phyloP scores from a whole-genome alignment of 2,797 vertebrate species.

The Phataginus tetradactyla region DNA sequence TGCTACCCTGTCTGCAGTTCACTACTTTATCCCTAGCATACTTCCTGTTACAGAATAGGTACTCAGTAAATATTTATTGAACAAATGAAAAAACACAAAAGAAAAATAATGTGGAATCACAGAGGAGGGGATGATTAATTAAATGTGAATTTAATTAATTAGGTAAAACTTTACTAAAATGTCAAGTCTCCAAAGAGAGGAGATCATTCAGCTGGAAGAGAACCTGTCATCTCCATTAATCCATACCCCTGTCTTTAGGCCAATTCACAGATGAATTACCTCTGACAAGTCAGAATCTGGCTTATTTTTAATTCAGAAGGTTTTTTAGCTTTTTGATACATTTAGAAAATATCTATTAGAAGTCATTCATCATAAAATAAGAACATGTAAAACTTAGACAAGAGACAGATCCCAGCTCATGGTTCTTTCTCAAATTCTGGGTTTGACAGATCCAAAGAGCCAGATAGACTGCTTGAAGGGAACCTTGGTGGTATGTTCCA shows the following conservation, averaged over 20 bases:
- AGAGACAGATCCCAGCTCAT: neutral
- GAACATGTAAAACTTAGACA: neutral
- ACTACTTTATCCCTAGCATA: neutral
- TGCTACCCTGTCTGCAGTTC: neutral
- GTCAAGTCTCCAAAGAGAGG: constrained; percentile 56
- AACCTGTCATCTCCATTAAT: constrained; percentile 15
- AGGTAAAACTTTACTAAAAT: constrained; percentile 60
- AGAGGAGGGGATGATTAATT: constrained; percentile 60
- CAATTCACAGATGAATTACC: constrained; percentile 55
- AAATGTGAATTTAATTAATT: constrained; percentile 47
- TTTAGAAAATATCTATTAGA: constrained; percentile 43
- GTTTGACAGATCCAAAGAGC: neutral
- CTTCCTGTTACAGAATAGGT: neutral
- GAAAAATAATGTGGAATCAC: constrained; percentile 32
- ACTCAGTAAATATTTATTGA: constrained; percentile 36
- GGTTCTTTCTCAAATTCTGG: neutral
- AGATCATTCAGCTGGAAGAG: constrained; percentile 31
- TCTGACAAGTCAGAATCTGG: constrained; percentile 57
- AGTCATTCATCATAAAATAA: constrained; percentile 21
- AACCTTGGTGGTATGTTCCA: neutral
- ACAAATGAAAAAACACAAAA: constrained; percentile 38
- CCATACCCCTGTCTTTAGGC: constrained; percentile 40
- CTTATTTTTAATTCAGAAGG: constrained; percentile 24
- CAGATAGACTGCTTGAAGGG: neutral
- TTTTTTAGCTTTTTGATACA: constrained; percentile 42